These are phyloP conservation scores for Glyptemys insculpta DNA, from an alignment of 2,797 vertebrate species.

Conservation along the genomic window DNA sequence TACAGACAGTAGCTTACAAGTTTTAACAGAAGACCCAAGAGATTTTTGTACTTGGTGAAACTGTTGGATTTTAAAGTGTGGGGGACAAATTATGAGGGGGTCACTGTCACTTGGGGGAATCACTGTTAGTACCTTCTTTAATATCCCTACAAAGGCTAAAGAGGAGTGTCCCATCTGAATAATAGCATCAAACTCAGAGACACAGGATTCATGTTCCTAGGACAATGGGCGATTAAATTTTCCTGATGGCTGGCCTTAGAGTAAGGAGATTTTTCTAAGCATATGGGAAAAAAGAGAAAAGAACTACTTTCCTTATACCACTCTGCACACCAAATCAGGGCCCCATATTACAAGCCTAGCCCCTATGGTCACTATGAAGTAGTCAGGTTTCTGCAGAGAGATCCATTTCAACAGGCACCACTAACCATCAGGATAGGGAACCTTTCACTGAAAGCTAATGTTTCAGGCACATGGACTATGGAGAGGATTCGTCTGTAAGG, in stretches of 20 bases:
- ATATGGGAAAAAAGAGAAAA: background rate
- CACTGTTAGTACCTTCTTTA: no score
- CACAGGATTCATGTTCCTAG: background rate
- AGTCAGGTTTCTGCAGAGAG: background rate
- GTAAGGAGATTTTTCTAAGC: background rate
- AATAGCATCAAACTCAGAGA: background rate
- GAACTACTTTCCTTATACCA: background rate
- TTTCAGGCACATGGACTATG: background rate
- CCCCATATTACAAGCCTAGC: background rate
- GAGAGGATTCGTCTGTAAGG: background rate
- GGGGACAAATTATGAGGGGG: no score
- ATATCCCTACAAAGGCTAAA: background rate
- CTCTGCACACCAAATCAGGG: background rate
- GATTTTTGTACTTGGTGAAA: no score
- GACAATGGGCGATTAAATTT: background rate
- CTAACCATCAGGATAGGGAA: background rate
- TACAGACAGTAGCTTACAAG: no score
- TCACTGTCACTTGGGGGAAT: no score
- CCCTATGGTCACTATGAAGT: background rate
- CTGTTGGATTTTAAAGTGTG: no score
- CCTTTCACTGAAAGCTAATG: background rate
- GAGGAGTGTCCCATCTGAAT: background rate
- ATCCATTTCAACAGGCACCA: background rate
- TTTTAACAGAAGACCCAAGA: no score
- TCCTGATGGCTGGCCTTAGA: background rate